Evolutionary conservation across 2,113 vertebrate genomes (phyloP), one percentile per base, ranked within the genome.

Genomic region (Dasyurus viverrinus): DNA sequence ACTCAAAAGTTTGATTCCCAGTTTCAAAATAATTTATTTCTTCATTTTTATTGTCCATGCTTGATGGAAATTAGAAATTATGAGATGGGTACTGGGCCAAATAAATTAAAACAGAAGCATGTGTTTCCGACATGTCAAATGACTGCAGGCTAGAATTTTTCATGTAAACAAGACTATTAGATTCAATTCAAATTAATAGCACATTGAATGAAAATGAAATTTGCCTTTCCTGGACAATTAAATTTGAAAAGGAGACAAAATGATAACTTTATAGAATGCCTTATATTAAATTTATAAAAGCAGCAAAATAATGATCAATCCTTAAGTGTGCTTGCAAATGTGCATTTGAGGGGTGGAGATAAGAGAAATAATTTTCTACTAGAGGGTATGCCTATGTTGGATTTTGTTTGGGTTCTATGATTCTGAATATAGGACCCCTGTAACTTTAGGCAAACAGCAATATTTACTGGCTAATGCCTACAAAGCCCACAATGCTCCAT

Each of bases 81-180:
- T 96, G 90, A 95, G 27, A 95, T 90, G 22, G 52, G 6, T 89
- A 25, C 30, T 36, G 12, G 95, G 76, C 36, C 76, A 93, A 96
- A 96, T 93, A 95, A 95, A 96, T 97, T 90, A 96, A 97, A 92
- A 96, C 47, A 27, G 90, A 96, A 94, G 8, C 48, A 93, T 95
- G 96, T 95, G 91, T 96, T 94, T 97, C 94, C 93, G 93, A 97
- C 94, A 97, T 94, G n/a, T 52, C 11, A 92, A 94, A 94, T 95
- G 95, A 97, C 95, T 97, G 96, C 76, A 96, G 93, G 90, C 90
- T 95, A 94, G 93, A 93, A 89, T 93, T 96, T 24, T 54, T 97
- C 76, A 96, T 93, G 95, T 96, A 94, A 94, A 95, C 9, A 95
- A 97, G 89, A 91, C 92, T 97, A 94, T 97, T 97, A 96, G 42